These are phyloP conservation scores for Melierax canorus DNA, from an alignment of 2,113 vertebrate species.

Conservation along the genomic window DNA sequence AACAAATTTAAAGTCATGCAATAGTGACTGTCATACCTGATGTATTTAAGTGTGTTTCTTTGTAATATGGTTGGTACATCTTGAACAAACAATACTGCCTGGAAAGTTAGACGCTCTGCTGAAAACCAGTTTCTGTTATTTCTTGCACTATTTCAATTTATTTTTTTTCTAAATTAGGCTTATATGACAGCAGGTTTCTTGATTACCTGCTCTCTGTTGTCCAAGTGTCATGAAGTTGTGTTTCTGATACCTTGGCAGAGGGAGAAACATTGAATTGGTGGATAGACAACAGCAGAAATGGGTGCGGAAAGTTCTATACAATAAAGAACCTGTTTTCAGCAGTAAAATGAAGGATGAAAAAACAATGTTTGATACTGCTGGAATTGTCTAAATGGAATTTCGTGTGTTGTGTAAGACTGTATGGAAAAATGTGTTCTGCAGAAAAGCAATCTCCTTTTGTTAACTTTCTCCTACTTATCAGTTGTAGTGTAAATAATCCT, in stretches of 20 bases:
- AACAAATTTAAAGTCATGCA: neutral
- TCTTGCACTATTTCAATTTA: neutral
- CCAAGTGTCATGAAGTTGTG: neutral
- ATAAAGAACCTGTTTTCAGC: neutral
- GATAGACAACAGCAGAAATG: neutral
- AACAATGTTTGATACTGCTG: neutral
- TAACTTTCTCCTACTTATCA: neutral
- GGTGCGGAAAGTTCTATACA: neutral
- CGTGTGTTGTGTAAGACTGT: neutral
- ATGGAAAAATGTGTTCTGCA: neutral
- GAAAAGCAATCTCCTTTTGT: neutral
- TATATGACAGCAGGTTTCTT: neutral
- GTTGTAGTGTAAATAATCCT: neutral
- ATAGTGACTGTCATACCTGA: neutral
- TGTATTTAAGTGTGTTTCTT: neutral
- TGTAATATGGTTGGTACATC: neutral
- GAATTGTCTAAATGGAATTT: neutral
- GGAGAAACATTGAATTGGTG: neutral
- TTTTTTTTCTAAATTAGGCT: neutral
- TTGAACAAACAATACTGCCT: neutral
- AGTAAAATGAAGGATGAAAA: neutral
- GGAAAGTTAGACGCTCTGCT: neutral
- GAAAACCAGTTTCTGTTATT: neutral
- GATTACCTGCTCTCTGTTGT: neutral
- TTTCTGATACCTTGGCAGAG: neutral